Percentiles rank a stretch among this genome's conserved stretches.
Evolutionary conservation across 2,888 invertebrate species (phyloP).

Genomic region (Chydorus sphaericus): DNA sequence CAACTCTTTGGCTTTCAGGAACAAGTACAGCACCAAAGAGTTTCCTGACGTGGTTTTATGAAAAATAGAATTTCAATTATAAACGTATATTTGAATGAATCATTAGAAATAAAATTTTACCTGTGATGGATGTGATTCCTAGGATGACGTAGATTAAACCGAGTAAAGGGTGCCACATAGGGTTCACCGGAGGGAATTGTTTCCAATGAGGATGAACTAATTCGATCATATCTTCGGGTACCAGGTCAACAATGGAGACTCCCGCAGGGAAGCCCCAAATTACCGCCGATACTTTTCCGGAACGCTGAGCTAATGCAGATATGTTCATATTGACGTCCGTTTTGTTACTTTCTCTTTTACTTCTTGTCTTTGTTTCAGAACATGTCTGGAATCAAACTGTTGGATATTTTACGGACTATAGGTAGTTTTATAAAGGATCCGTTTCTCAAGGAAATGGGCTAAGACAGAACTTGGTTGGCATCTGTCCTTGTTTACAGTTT

Average conservation of each 20-base stretch:
- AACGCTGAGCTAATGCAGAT: too few species aligned
- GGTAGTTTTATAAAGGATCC: too few species aligned
- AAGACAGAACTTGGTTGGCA: too few species aligned
- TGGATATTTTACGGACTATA: too few species aligned
- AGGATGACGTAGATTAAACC: slow-evolving; percentile 5
- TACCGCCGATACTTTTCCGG: slow-evolving; percentile 8
- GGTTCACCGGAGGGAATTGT: slow-evolving; percentile 22
- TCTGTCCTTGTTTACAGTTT: too few species aligned
- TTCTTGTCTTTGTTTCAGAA: too few species aligned
- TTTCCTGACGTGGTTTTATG: slow-evolving; percentile 40
- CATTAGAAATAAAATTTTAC: not conserved
- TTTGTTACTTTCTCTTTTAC: too few species aligned
- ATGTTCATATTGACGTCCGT: too few species aligned
- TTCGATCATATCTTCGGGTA: slow-evolving; percentile 20
- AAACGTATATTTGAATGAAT: not conserved
- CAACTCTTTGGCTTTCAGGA: slow-evolving; percentile 53
- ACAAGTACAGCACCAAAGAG: slow-evolving; percentile 56
- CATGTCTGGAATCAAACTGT: too few species aligned
- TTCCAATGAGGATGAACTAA: slow-evolving; percentile 21
- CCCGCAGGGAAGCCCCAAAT: slow-evolving; percentile 10
- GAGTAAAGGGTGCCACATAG: slow-evolving; percentile 21
- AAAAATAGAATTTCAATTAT: slow-evolving; percentile 1
- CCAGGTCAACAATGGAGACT: slow-evolving; percentile 12
- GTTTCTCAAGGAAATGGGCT: too few species aligned
- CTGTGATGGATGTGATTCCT: slow-evolving; percentile 7